These are phyloP conservation scores for Rhyacichthys aspro DNA, from an alignment of 2,797 vertebrate species.

Conservation along the genomic window DNA sequence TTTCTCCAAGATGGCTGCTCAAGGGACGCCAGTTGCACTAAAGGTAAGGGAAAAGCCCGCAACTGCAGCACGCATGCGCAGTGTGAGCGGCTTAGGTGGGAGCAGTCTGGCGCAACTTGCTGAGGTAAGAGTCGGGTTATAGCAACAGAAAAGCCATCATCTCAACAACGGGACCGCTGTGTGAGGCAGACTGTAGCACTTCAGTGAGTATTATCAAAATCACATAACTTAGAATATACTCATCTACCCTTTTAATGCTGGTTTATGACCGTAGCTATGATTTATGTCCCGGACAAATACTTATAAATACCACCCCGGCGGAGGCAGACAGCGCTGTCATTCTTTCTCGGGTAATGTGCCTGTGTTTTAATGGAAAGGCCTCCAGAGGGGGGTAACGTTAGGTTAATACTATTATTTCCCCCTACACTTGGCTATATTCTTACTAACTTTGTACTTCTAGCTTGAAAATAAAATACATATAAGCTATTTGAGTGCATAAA, in stretches of 20 bases:
- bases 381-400: constrained; percentile 67
- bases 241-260: fast-evolving
- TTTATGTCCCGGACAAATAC: constrained; percentile 21
- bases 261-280: not conserved
- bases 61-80: constrained; percentile 45
- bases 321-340: constrained; percentile 33
- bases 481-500: not conserved
- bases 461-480: not conserved
- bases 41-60: not conserved
- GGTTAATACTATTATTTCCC: constrained; percentile 27
- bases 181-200: constrained; percentile 22
- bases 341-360: constrained; percentile 34
- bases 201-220: constrained; percentile 55
- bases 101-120: constrained; percentile 52
- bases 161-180: constrained; percentile 43
- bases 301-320: constrained; percentile 9
- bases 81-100: constrained; percentile 21
- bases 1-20: constrained; percentile 42
- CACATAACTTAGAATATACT: not conserved
- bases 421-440: not conserved
- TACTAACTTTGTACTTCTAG: not conserved
- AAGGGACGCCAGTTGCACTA: constrained; percentile 18
- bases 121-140: constrained; percentile 36
- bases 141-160: constrained; percentile 61
- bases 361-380: constrained; percentile 65